Evolutionary conservation across 2,888 invertebrate species (phyloP).

Genomic region (Selenia dentaria): DNA sequence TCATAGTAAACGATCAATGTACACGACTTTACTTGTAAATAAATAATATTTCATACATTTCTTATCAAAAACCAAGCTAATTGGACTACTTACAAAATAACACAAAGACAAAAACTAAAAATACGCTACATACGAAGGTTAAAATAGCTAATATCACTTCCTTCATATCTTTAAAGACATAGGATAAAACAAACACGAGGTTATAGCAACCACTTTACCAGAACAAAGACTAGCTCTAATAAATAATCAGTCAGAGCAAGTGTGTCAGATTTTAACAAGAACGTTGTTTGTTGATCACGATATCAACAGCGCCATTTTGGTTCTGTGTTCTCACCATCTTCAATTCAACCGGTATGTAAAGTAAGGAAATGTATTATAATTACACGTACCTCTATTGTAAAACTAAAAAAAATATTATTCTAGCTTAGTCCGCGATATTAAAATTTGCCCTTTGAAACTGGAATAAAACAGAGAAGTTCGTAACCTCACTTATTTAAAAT

Average conservation of each 20-base stretch:
- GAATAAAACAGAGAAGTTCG: too few species aligned
- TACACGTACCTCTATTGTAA: too few species aligned
- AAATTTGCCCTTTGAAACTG: too few species aligned
- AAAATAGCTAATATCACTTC: slow-evolving; percentile 80
- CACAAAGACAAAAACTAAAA: slow-evolving; percentile 80
- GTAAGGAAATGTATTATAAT: too few species aligned
- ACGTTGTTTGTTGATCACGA: slow-evolving; percentile 39
- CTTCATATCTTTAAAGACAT: slow-evolving; percentile 73
- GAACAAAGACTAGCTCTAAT: slow-evolving; percentile 50
- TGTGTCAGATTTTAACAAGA: slow-evolving; percentile 40
- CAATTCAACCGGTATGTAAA: slow-evolving; percentile 13
- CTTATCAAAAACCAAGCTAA: slow-evolving; percentile 1
- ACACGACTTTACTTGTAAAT: slow-evolving; percentile 1
- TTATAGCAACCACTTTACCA: slow-evolving; percentile 69
- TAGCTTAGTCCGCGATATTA: too few species aligned
- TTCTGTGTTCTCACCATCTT: slow-evolving; percentile 33
- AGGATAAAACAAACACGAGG: slow-evolving; percentile 62
- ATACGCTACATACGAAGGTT: slow-evolving; percentile 78
- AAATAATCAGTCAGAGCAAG: slow-evolving; percentile 46
- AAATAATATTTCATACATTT: background rate
- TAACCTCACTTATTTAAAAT: too few species aligned
- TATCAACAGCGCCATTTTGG: slow-evolving; percentile 57
- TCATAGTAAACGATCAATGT: slow-evolving; percentile 49
- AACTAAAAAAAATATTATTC: too few species aligned
- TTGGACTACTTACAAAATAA: slow-evolving; percentile 80